A percentile compares a stretch with the other conserved stretches of the same genome.
Evolutionary conservation across 1,140 invertebrate species (phyloP).

Genomic region (Pogonomyrmex californicus): DNA sequence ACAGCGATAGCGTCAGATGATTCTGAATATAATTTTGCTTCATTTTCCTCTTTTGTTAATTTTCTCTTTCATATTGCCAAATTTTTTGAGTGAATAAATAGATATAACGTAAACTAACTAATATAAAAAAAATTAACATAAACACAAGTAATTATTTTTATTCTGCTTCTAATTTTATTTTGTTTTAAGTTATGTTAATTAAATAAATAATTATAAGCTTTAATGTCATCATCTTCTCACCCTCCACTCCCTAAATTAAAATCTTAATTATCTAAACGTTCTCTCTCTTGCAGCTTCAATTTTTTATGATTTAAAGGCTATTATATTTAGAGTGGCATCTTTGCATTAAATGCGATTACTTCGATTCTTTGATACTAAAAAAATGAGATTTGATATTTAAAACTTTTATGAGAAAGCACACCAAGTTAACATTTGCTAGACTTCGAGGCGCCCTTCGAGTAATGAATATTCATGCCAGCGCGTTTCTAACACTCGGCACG

Average conservation of each 20-base stretch:
- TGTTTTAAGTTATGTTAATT: too few relatives aligned
- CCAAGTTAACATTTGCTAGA: constrained; percentile 52
- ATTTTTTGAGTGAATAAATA: too few relatives aligned
- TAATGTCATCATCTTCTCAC: too few relatives aligned
- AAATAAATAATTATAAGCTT: too few relatives aligned
- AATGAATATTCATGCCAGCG: constrained; percentile 50
- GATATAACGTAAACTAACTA: too few relatives aligned
- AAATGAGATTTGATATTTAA: constrained; percentile 51
- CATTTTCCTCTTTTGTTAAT: constrained; percentile 5
- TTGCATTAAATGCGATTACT: neutral
- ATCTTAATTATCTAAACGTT: neutral
- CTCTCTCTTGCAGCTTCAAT: neutral
- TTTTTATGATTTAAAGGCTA: neutral
- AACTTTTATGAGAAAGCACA: constrained; percentile 23
- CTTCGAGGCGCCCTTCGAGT: constrained; percentile 30
- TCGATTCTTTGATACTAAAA: neutral
- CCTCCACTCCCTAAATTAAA: neutral
- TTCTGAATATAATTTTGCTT: constrained; percentile 4
- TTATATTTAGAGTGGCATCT: neutral
- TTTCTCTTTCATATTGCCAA: neutral
- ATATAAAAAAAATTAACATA: too few relatives aligned
- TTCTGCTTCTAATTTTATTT: too few relatives aligned
- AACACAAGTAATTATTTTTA: too few relatives aligned
- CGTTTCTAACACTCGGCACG: constrained; percentile 36
- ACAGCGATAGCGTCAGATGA: neutral